Evolutionary conservation across 1,140 invertebrate species (phyloP).

Genomic region (Bombus balteatus): DNA sequence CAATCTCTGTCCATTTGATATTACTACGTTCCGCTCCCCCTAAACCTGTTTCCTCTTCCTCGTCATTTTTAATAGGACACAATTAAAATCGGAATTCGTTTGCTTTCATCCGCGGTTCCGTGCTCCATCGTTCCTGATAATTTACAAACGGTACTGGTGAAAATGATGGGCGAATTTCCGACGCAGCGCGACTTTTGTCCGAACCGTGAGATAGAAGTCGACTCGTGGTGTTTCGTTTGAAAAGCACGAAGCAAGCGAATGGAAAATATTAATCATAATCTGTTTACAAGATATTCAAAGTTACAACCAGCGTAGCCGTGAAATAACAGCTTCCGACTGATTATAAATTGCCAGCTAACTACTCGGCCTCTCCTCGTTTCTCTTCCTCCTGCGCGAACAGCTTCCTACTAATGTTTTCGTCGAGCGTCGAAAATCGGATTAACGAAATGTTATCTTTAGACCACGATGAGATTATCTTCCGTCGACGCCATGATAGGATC

Average conservation of each 20-base stretch:
- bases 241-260: neutral
- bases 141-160: neutral
- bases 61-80: conserved; percentile 13
- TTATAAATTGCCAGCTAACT: conserved; percentile 23
- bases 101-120: too few relatives aligned
- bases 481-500: conserved; percentile 9
- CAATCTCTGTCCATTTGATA: conserved; percentile 1
- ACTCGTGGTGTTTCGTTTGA: neutral
- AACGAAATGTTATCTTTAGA: conserved; percentile 48
- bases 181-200: neutral
- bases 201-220: neutral
- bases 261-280: neutral
- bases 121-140: neutral
- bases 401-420: conserved; percentile 7
- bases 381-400: neutral
- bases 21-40: neutral
- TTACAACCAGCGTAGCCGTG: neutral
- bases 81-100: neutral
- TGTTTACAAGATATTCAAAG: conserved; percentile 32
- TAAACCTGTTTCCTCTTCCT: neutral
- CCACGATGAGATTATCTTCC: conserved; percentile 35
- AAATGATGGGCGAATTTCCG: conserved; percentile 7
- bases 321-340: conserved; percentile 17
- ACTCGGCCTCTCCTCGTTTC: too few relatives aligned
- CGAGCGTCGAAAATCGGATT: conserved; percentile 37